Evolutionary conservation across 2,888 invertebrate genomes (phyloP).

Genomic region (Stegana nigrithorax): DNA sequence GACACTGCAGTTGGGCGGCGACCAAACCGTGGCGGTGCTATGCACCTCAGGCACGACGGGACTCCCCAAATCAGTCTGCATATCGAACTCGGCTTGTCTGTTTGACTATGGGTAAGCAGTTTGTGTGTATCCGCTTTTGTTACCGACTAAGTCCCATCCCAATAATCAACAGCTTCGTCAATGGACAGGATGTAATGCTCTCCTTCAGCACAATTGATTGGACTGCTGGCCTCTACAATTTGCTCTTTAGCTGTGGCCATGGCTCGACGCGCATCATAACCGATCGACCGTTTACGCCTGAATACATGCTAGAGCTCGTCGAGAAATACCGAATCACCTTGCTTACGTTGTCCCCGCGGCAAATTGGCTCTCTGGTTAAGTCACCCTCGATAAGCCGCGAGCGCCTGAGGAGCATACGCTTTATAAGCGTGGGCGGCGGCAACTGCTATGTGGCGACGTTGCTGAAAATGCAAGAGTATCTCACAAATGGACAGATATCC

Average conservation of each 20-base stretch:
- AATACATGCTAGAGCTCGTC: slow-evolving; percentile 53
- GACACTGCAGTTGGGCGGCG: slow-evolving; percentile 53
- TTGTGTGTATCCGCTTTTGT: too few relatives aligned
- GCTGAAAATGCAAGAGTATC: slow-evolving; percentile 49
- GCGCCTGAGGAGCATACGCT: slow-evolving; percentile 48
- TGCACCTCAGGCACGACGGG: slow-evolving; percentile 65
- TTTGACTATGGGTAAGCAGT: slow-evolving; percentile 57
- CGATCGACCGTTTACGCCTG: slow-evolving; percentile 52
- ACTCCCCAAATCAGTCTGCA: slow-evolving; percentile 57
- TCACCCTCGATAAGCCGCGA: slow-evolving; percentile 42
- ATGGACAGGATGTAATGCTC: slow-evolving; percentile 54
- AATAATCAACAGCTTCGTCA: slow-evolving; percentile 62
- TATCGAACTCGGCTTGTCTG: slow-evolving; percentile 58
- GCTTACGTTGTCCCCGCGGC: slow-evolving; percentile 53
- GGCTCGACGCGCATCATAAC: slow-evolving; percentile 61
- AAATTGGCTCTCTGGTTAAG: slow-evolving; percentile 50
- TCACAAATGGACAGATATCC: slow-evolving; percentile 51
- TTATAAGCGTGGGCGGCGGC: slow-evolving; percentile 56
- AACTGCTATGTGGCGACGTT: slow-evolving; percentile 53
- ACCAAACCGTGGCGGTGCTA: slow-evolving; percentile 61
- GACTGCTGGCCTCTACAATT: slow-evolving; percentile 57
- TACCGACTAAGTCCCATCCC: too few relatives aligned
- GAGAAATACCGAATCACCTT: slow-evolving; percentile 57
- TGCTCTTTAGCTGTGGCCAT: slow-evolving; percentile 57
- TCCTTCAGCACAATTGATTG: slow-evolving; percentile 62